Base-by-base conservation (phyloP, 2,888 invertebrate species). In the Leucania comma region DNA sequence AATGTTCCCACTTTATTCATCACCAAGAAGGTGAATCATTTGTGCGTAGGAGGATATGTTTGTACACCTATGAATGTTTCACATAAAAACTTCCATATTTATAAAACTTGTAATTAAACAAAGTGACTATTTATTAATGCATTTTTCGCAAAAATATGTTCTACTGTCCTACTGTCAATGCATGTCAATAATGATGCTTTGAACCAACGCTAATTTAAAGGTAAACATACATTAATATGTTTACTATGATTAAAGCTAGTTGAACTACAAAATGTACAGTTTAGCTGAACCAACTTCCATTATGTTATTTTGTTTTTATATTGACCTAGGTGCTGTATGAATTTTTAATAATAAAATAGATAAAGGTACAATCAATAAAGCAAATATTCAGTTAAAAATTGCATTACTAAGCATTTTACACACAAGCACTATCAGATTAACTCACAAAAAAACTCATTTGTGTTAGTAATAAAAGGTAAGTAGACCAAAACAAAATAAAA, bases 391-490 rank as follows among this genome's bases (percentile, higher is more conserved):
- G 56, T 56, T 32, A 46, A 57, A 61, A 74, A 53, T 54, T 54
- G 63, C n/a, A 51, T 54, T 60, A 53, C 24, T 60, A 65, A 54
- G 46, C n/a, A 48, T 71, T 46, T 72, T 81, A 73, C 54, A 46
- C 65, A 67, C 65, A 79, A 58, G 53, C 59, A 60, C 61, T 78
- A 73, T 80, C 71, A 82, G 72, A 67, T 70, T 76, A 70, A 81
- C 74, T 84, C 90, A 87, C 85, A 86, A 87, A 80, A 38, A 85
- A 87, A 89, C 83, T 86, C 85, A 80, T 48, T 35, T 50, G 75
- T 80, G 88, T 91, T 90, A 90, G 90, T 90, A 81, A 85, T 82
- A 84, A 67, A 24, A 80, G 64, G 74, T 84, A 78, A 76, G 68
- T 75, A 62, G 63, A 62, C 61, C 78, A 72, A 80, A 82, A 72